Percentiles rank a stretch among this genome's conserved stretches.
phyloP scores from a whole-genome alignment of 2,888 invertebrate genomes.

The Pocota personata region DNA sequence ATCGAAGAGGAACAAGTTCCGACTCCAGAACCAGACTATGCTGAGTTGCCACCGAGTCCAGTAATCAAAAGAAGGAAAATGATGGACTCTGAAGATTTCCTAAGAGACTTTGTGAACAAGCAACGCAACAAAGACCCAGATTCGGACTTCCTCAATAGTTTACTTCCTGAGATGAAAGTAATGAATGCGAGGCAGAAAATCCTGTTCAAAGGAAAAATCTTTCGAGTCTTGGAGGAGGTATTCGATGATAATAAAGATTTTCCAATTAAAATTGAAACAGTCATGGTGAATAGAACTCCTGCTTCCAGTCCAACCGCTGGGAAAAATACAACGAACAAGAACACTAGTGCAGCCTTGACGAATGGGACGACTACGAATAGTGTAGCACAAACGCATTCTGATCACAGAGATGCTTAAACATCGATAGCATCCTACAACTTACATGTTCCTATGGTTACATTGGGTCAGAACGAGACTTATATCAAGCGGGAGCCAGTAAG shows the following conservation, averaged over 20 bases:
- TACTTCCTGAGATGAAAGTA: slow-evolving; percentile 79
- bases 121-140: slow-evolving; percentile 62
- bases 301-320: not conserved
- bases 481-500: slow-evolving; percentile 6
- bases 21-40: slow-evolving; percentile 3
- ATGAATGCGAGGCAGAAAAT: slow-evolving; percentile 80
- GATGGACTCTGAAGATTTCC: not conserved
- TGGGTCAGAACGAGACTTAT: not conserved
- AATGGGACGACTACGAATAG: not conserved
- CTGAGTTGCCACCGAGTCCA: not conserved
- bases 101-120: not conserved
- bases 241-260: slow-evolving; percentile 76
- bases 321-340: not conserved
- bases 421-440: not conserved
- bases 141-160: slow-evolving; percentile 74
- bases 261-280: slow-evolving; percentile 41
- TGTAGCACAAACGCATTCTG: not conserved
- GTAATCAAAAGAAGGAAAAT: not conserved
- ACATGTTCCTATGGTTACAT: not conserved
- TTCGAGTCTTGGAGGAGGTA: slow-evolving; percentile 79
- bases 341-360: no score
- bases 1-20: slow-evolving; percentile 1
- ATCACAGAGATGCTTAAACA: not conserved
- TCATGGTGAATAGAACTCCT: not conserved
- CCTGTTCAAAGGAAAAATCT: slow-evolving; percentile 79